Percentiles rank a stretch among this genome's conserved stretches.
Conservation (phyloP, 2,888 invertebrate genomes). For the Drosophila paranaensis region DNA sequence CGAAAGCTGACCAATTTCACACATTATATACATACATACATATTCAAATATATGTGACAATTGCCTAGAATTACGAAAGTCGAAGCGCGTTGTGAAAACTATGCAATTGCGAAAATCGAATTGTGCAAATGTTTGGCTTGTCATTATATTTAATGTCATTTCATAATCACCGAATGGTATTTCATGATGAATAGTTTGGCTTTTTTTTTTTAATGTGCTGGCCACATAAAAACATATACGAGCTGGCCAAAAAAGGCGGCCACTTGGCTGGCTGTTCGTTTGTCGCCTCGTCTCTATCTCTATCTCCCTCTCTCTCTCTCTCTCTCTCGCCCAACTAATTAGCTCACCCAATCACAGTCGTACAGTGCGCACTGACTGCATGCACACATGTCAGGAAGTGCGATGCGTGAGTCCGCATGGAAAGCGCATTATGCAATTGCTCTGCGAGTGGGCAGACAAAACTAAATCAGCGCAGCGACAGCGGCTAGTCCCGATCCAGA, state of each 20-base stretch:
- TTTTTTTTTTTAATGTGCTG: constrained; percentile 3
- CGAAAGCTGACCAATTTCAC: background rate
- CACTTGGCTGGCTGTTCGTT: constrained; percentile 17
- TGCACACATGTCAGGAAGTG: constrained; percentile 56
- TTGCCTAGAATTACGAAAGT: background rate
- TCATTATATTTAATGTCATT: constrained; percentile 39
- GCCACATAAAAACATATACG: constrained; percentile 9
- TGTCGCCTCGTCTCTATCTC: constrained; percentile 3
- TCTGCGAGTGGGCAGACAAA: constrained; percentile 50
- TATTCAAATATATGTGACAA: background rate
- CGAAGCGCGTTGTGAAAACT: background rate
- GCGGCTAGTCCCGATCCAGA: constrained; percentile 2
- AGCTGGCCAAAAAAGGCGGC: constrained; percentile 45
- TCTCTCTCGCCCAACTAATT: constrained; percentile 42
- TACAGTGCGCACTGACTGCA: constrained; percentile 14
- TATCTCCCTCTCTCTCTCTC: constrained; percentile 7
- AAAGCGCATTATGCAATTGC: constrained; percentile 60
- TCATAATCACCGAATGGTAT: constrained; percentile 48
- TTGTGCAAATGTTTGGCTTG: constrained; percentile 32
- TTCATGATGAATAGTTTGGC: constrained; percentile 32
- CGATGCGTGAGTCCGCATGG: constrained; percentile 56
- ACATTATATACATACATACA: background rate
- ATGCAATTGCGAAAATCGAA: constrained; percentile 14
- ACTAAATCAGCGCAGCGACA: constrained; percentile 68
- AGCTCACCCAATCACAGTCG: constrained; percentile 12